Conservation (phyloP, 64 coral and sea anemone genomes). For the Dendronephthya gigantea region DNA sequence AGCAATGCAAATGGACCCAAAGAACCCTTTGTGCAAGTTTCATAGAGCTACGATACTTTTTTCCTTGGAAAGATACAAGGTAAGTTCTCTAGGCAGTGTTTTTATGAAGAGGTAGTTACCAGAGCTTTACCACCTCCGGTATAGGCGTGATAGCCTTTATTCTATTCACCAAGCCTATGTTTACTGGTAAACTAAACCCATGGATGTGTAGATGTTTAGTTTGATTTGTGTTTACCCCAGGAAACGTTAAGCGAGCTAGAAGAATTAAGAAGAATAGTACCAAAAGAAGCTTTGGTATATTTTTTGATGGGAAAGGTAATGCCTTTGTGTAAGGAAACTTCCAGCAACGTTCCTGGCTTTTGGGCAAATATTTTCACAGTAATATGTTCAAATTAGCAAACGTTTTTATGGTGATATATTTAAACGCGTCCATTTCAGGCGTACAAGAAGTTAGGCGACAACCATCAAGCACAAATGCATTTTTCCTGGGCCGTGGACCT, state of each 20-base stretch:
- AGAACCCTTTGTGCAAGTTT: constrained; percentile 92
- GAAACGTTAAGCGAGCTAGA: constrained; percentile 88
- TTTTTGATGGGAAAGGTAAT: constrained; percentile 88
- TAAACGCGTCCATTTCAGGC: constrained; percentile 45
- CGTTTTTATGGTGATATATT: too few species aligned
- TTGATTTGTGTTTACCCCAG: constrained; percentile 25
- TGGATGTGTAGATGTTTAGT: background rate
- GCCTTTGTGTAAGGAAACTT: too few species aligned
- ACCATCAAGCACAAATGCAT: constrained; percentile 84
- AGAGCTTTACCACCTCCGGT: too few species aligned
- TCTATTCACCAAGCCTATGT: too few species aligned
- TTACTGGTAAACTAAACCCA: background rate
- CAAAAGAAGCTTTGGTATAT: constrained; percentile 82
- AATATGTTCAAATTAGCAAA: too few species aligned
- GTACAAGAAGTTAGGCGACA: constrained; percentile 69
- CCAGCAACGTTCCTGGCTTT: too few species aligned
- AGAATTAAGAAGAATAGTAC: constrained; percentile 85
- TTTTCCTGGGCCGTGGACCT: constrained; percentile 97
- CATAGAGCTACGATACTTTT: constrained; percentile 87
- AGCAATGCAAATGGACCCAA: constrained; percentile 86
- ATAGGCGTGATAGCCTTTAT: too few species aligned
- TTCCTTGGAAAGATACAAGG: constrained; percentile 79
- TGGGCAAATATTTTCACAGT: too few species aligned
- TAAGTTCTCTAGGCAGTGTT: too few species aligned
- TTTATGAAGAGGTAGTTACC: too few species aligned